Evolutionary conservation across 2,888 invertebrate species (phyloP), one percentile per base, ranked within the genome.

Genomic region (Yponomeuta evonymella): DNA sequence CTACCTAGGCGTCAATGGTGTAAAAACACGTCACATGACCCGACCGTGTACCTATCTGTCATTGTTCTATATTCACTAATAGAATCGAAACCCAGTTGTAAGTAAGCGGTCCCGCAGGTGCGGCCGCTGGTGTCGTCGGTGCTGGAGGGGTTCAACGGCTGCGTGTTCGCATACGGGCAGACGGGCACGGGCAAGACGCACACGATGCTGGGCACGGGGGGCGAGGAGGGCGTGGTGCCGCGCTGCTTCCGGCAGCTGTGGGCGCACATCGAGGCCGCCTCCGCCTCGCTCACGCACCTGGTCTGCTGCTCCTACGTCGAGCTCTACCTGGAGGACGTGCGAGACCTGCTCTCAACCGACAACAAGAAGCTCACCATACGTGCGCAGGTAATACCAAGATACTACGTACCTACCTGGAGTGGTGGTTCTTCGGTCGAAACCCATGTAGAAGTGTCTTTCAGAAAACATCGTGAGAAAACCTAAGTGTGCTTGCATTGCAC

Each of bases 91-190:
- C 43, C 43, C 43, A 8, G 43, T 3, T 43, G 43, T 43, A 43
- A 30, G 9, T 29, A 2, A 23, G 30, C n/a, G 15, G 8, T 29
- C 48, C 30, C 9, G 0, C 82, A 93, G 93, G 92, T 99, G 71
- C 95, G 98, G 69, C 98, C 98, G 0, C 89, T 99, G 78, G 98
- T 99, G 33, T 96, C 98, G 75, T 98, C 98, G 1, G 99, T 99
- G 6, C 94, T 99, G 73, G 96, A 97, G 82, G 99, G 99, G 2
- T 99, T 99, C 90, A 99, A 99, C 90, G 99, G 99, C 15, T 99
- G 99, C 78, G 98, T 99, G 76, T 99, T 99, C 93, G 99, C 99
- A 1, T 99, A 99, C 87, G 99, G 99, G 0, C 99, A 99, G 92
- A 99, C 99, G 0, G 99, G 99, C 73, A 99, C 99, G 0, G 99